Percentiles rank a stretch among this genome's conserved stretches.
These are phyloP conservation scores for Macaria liturata DNA, from an alignment of 2,888 invertebrate species.

Conservation along the genomic window DNA sequence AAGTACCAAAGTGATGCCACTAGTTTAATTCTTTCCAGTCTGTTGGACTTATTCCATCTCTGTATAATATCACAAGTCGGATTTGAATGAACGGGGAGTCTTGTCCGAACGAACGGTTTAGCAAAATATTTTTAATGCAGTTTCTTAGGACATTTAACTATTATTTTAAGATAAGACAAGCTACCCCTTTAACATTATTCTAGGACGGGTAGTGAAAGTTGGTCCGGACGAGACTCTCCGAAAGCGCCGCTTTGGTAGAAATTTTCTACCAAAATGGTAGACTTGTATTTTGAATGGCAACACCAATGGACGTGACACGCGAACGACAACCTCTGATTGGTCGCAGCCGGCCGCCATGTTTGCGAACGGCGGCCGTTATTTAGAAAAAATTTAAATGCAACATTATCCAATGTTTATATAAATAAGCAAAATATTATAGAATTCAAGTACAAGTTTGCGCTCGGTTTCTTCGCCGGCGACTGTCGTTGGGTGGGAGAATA, in stretches of 20 bases:
- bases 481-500: slow-evolving; percentile 29
- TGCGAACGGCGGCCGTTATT: slow-evolving; percentile 33
- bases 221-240: slow-evolving; percentile 25
- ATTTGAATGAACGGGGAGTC: slow-evolving; percentile 25
- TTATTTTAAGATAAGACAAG: slow-evolving; percentile 32
- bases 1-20: slow-evolving; percentile 34
- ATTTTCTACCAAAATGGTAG: slow-evolving; percentile 25
- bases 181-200: slow-evolving; percentile 32
- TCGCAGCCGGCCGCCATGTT: slow-evolving; percentile 33
- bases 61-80: slow-evolving; percentile 45
- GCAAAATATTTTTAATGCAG: slow-evolving; percentile 28
- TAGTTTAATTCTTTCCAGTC: slow-evolving; percentile 32
- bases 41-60: slow-evolving; percentile 29
- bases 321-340: slow-evolving; percentile 35
- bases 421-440: slow-evolving; percentile 70
- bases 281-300: slow-evolving; percentile 32
- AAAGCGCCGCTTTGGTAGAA: slow-evolving; percentile 14
- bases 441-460: slow-evolving; percentile 57
- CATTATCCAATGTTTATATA: slow-evolving; percentile 65
- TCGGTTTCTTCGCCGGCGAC: slow-evolving; percentile 33
- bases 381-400: slow-evolving; percentile 48
- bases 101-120: slow-evolving; percentile 23
- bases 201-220: slow-evolving; percentile 29
- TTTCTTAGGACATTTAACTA: slow-evolving; percentile 32
- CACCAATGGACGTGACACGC: slow-evolving; percentile 42